phyloP scores from a whole-genome alignment of 2,797 vertebrate genomes.

The Momotus momota region DNA sequence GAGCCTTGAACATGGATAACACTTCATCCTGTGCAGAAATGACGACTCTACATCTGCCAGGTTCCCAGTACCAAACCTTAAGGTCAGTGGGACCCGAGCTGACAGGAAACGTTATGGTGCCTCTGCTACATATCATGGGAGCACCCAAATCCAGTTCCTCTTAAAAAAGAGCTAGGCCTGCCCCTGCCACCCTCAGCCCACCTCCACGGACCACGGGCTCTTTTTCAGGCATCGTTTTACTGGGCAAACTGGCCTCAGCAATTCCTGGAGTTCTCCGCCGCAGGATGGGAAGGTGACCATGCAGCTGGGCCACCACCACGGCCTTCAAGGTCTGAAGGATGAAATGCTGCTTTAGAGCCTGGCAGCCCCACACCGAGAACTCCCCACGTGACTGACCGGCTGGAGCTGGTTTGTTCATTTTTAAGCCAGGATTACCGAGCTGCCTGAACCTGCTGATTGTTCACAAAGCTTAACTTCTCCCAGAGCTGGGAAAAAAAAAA shows the following conservation, averaged over 20 bases:
- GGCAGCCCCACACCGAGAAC: background rate
- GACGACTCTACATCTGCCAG: background rate
- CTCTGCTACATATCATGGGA: accelerated
- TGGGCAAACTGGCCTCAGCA: background rate
- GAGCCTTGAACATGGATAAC: background rate
- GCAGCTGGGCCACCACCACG: accelerated
- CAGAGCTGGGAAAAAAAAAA: background rate
- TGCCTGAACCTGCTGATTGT: background rate
- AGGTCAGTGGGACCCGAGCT: background rate
- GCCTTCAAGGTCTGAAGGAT: background rate
- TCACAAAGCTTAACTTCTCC: background rate
- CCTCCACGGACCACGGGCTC: background rate
- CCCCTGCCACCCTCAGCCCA: background rate
- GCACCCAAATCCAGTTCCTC: background rate
- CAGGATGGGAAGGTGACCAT: accelerated
- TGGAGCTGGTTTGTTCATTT: background rate
- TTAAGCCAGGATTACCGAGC: background rate
- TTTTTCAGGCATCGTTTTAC: background rate
- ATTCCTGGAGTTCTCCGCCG: background rate
- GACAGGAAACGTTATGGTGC: accelerated
- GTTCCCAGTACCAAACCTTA: background rate
- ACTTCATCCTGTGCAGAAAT: background rate
- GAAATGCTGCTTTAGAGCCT: background rate
- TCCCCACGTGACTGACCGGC: accelerated
- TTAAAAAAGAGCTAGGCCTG: accelerated